phyloP scores from a whole-genome alignment of 2,797 vertebrate genomes.

The Mormyrops attenuatus region DNA sequence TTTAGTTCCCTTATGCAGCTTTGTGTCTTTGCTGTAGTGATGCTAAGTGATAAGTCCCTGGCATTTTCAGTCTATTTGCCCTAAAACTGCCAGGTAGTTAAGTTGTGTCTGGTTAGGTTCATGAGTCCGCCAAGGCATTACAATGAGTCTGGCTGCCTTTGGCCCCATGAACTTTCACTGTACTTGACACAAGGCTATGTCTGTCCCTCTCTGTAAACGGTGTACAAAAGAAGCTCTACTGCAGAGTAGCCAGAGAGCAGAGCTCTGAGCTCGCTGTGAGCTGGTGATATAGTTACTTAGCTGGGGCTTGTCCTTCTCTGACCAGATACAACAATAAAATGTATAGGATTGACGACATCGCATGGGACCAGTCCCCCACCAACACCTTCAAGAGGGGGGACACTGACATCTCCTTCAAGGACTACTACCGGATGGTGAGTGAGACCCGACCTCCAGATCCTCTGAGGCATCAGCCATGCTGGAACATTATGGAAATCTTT shows the following conservation, averaged over 20 bases:
- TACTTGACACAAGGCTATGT: neutral
- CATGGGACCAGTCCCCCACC: slow-evolving; percentile 80
- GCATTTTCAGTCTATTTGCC: neutral
- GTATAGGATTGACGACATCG: slow-evolving; percentile 85
- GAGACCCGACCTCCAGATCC: neutral
- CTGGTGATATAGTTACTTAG: neutral
- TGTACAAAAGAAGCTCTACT: neutral
- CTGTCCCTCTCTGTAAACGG: neutral
- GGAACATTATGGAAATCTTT: neutral
- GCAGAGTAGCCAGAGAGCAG: neutral
- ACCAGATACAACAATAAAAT: slow-evolving; percentile 93
- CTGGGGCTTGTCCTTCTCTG: neutral
- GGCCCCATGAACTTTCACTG: neutral
- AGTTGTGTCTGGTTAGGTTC: neutral
- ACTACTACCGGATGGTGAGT: slow-evolving; percentile 79
- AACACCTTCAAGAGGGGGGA: slow-evolving; percentile 79
- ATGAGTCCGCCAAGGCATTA: neutral
- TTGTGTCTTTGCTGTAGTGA: neutral
- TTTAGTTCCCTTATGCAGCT: neutral
- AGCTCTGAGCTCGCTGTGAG: neutral
- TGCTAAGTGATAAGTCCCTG: neutral
- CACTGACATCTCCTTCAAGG: slow-evolving; percentile 69
- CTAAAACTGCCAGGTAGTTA: neutral
- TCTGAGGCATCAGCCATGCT: neutral
- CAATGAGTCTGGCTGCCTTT: neutral